These are phyloP conservation scores for Drosophila pallidifrons DNA, from an alignment of 1,140 invertebrate genomes.

Conservation along the genomic window DNA sequence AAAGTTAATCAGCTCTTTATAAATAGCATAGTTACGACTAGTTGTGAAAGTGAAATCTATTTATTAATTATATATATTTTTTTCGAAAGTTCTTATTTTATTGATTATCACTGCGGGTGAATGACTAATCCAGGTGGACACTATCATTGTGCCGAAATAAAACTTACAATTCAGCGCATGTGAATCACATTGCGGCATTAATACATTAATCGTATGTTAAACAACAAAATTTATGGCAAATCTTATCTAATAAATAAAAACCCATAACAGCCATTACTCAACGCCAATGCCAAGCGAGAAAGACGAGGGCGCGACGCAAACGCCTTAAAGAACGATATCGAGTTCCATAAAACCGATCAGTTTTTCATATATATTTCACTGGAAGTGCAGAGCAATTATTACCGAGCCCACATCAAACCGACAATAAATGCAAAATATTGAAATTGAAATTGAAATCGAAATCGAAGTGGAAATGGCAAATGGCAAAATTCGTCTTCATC, in stretches of 20 bases:
- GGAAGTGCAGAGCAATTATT: conserved; percentile 14
- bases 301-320: no score
- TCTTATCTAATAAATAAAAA: conserved; percentile 38
- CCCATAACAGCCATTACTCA: conserved; percentile 36
- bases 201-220: conserved; percentile 39
- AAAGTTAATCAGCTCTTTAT: conserved; percentile 16
- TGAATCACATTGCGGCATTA: conserved; percentile 31
- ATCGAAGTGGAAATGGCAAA: conserved; percentile 1
- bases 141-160: conserved; percentile 19
- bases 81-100: neutral
- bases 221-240: conserved; percentile 15
- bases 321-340: conserved; percentile 23
- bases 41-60: neutral
- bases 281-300: conserved; percentile 1
- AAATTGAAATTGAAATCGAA: neutral
- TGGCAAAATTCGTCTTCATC: conserved; percentile 10
- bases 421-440: conserved; percentile 3
- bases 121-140: conserved; percentile 26
- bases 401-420: neutral
- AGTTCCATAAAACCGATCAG: conserved; percentile 33
- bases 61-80: neutral
- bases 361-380: neutral
- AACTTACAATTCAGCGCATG: conserved; percentile 14
- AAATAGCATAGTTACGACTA: neutral
- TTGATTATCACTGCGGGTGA: conserved; percentile 1